Base-by-base conservation (phyloP, 2,113 vertebrate genomes). In the Hypomesus transpacificus region DNA sequence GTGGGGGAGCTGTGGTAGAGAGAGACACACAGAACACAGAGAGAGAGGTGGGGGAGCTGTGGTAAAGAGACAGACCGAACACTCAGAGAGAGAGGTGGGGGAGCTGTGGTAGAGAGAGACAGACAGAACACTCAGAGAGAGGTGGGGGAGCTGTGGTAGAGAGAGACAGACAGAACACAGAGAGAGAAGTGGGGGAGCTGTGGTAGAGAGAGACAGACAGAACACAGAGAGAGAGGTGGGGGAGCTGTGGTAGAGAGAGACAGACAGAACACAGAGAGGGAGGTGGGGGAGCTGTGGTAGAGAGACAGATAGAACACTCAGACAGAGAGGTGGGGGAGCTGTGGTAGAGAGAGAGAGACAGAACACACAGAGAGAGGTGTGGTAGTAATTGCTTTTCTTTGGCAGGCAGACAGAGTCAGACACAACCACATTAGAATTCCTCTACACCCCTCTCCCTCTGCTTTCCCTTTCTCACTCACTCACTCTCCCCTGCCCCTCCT, bases 381-480 rank as follows among this genome's bases (percentile, higher is more conserved):
- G 84, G 85, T 82, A 75, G 86, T 87, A 90, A 90, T 89, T 87
- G 88, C 84, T 84, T 89, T 87, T 85, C 71, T 83, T 86, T 85
- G 83, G 80, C 82, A 87, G 80, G 66, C 83, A 75, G 82, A 58
- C 3, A 80, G 81, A 88, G 84, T 84, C 79, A 82, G 82, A 86
- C 83, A 84, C 60, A 83, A 70, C 66, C 85, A 80, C 88, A 91
- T 90, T 90, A 87, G 87, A 82, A 89, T 90, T 89, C 88, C 77
- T 76, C 82, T 83, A 82, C 86, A 84, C 78, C 70, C 76, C 76
- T 82, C 81, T 72, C 80, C 50, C 77, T 74, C 69, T 80, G 81
- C 81, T 88, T 83, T 81, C 78, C 80, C 74, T 72, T 75, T 79
- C 82, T 84, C 75, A 82, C 71, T 59, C 64, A 73, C 73, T 90